Base-by-base conservation (phyloP, 2,888 invertebrate species). In the Hirudinaria manillensis region DNA sequence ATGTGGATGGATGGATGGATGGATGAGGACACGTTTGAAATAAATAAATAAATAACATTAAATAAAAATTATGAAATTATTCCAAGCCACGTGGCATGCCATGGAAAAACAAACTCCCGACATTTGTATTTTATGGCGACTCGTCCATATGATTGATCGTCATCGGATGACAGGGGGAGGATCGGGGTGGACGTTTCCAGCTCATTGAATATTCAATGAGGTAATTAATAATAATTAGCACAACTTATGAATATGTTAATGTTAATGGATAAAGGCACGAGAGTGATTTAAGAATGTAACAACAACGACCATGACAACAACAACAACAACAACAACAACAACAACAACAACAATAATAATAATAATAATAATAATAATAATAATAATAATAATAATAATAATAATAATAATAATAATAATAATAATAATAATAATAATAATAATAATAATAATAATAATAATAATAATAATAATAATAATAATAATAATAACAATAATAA, bases 401-500 rank as follows among this genome's bases (percentile, higher is more conserved):
- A 21, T 56, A 56, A 56, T 56, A 27, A 56, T 56, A 27, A 56
- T 56, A 27, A 56, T 56, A 27, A 56, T 56, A 27, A 56, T 56
- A 27, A 7, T 56, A 27, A 56, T 56, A 27, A 56, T 56, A 27
- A 56, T 56, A 27, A 56, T 56, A 27, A 56, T 16, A 27, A 56
- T 56, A 27, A 56, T 56, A 27, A 56, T 56, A 27, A 56, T 56
- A 27, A 56, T 56, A 27, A 56, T 56, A 27, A 56, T 56, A 27
- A 56, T 56, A 27, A 56, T 56, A 27, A 27, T 56, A 24, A 56
- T 56, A 27, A 56, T 56, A 56, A 27, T 56, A 27, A 56, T 56
- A 27, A 56, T 56, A 27, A 56, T 56, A 24, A 56, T 56, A 27
- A 56, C 16, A 27, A 56, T 56, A 27, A 21, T 56, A 56, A 56